Conservation (phyloP, 2,113 vertebrate genomes). For the Xyliphius kryptos region DNA sequence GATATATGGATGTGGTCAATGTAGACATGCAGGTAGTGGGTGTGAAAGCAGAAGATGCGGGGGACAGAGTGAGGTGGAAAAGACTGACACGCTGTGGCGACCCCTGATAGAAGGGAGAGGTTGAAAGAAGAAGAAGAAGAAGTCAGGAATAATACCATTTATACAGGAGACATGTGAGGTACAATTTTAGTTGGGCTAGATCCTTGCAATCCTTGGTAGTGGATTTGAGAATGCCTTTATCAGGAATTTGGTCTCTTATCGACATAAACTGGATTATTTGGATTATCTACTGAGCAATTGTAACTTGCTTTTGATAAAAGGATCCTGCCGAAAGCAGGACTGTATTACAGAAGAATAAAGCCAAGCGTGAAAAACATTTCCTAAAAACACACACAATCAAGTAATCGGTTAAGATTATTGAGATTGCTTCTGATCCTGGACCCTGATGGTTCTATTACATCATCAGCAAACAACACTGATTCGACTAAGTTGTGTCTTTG, state of each 20-base stretch:
- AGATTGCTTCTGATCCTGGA: background rate
- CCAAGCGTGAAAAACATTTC: no score
- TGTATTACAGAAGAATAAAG: background rate
- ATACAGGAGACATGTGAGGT: background rate
- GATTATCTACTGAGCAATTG: background rate
- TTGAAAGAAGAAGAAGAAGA: no score
- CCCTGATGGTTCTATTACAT: background rate
- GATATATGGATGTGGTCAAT: no score
- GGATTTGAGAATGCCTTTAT: background rate
- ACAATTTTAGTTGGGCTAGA: background rate
- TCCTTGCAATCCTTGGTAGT: background rate
- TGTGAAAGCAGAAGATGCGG: no score
- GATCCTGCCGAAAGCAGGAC: background rate
- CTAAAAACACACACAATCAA: background rate
- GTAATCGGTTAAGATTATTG: background rate
- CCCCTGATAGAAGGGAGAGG: no score
- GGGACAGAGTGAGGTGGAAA: no score
- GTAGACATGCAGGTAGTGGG: no score
- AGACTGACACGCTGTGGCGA: no score
- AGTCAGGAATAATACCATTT: background rate
- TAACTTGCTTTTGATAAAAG: slow-evolving; percentile 4
- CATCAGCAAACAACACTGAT: background rate
- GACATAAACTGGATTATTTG: background rate
- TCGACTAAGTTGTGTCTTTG: background rate
- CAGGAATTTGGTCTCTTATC: background rate